A percentile compares a stretch with the other conserved stretches of the same genome.
Evolutionary conservation across 2,797 vertebrate genomes (phyloP).

Genomic region (Nyctalus aviator): DNA sequence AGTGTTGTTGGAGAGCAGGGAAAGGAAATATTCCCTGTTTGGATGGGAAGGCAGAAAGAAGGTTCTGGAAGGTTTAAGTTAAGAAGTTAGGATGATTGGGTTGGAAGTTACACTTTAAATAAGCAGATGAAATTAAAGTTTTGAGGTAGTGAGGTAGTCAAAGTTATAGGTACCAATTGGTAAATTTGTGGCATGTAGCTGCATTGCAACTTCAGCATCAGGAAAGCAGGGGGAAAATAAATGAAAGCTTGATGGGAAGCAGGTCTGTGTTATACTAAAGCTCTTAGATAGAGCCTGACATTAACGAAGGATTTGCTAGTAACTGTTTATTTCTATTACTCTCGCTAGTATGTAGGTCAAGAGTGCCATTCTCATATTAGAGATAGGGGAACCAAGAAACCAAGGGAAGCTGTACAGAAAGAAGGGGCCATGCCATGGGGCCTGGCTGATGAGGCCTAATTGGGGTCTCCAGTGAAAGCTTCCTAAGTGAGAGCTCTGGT

Average conservation of each 20-base stretch:
- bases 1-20: neutral
- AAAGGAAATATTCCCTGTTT: neutral
- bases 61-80: conserved; percentile 52
- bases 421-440: neutral
- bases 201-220: conserved; percentile 46
- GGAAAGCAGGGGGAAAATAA: conserved; percentile 53
- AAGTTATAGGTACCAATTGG: conserved; percentile 42
- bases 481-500: neutral
- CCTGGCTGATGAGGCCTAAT: neutral
- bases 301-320: conserved; percentile 57
- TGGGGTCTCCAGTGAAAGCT: neutral
- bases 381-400: conserved; percentile 17
- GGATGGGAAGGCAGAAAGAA: conserved; percentile 45
- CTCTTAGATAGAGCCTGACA: conserved; percentile 45
- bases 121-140: conserved; percentile 57
- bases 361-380: conserved; percentile 32
- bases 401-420: conserved; percentile 21
- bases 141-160: conserved; percentile 27
- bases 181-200: conserved; percentile 15
- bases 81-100: conserved; percentile 17
- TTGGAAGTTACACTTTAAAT: conserved; percentile 50
- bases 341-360: conserved; percentile 64
- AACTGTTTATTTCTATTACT: conserved; percentile 54
- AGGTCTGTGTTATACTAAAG: conserved; percentile 26
- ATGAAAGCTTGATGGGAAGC: conserved; percentile 61